Evolutionary conservation across 2,797 vertebrate genomes (phyloP).

Genomic region (Semotilus atromaculatus): DNA sequence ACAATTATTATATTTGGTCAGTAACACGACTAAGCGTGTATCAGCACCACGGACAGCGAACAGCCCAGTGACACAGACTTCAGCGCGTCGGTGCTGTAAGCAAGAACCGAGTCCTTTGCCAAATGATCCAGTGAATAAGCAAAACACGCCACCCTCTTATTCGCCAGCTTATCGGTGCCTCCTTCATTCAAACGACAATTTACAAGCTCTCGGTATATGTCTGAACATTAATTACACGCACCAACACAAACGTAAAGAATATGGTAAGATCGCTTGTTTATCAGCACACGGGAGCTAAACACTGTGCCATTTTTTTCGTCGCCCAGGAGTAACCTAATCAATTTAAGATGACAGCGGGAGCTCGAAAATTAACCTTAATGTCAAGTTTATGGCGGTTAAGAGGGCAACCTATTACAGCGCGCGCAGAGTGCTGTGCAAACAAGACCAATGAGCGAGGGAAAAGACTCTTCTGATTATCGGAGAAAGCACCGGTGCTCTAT

Average conservation of each 20-base stretch:
- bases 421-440: conserved; percentile 67
- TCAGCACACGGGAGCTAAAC: conserved; percentile 20
- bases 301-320: conserved; percentile 34
- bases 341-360: conserved; percentile 37
- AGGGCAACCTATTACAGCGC: conserved; percentile 40
- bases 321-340: neutral
- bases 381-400: conserved; percentile 54
- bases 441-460: conserved; percentile 45
- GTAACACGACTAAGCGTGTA: conserved; percentile 29
- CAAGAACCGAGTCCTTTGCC: conserved; percentile 10
- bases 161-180: conserved; percentile 38
- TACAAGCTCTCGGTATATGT: conserved; percentile 42
- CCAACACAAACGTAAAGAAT: conserved; percentile 20
- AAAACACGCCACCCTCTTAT: conserved; percentile 39
- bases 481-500: conserved; percentile 71
- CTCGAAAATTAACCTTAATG: conserved; percentile 43
- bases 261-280: conserved; percentile 6
- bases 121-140: conserved; percentile 24
- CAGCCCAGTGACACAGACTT: neutral
- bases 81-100: neutral
- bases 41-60: conserved; percentile 71
- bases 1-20: conserved; percentile 11
- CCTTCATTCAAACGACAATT: conserved; percentile 36
- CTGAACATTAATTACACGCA: conserved; percentile 35
- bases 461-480: conserved; percentile 69